Evolutionary conservation across 1,140 invertebrate genomes (phyloP), one percentile per base, ranked within the genome.

Genomic region (Apis dorsata): DNA sequence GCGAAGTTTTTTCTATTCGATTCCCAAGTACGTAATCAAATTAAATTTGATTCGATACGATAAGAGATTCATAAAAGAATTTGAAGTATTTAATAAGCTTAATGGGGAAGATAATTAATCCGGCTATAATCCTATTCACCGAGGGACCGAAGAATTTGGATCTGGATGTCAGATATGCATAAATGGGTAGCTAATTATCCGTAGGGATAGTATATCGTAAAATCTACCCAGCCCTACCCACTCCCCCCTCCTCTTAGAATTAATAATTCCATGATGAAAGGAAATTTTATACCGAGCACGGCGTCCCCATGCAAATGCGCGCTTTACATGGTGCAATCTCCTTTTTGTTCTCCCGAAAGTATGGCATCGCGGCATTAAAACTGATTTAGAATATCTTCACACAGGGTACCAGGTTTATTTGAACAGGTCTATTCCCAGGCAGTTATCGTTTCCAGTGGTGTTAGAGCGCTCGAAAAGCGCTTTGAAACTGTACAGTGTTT

Each of bases 401-500:
- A 69, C 11, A 17, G 44, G 13, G 68, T 21, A n/a, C n/a, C 21
- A 34, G 34, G 44, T 70, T 70, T 65, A 65, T 51, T 49, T 34
- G n/a, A 51, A 34, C 49, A 44, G 5, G 68, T 51, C 44, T 19
- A 49, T 51, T 51, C 44, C 15, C n/a, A 44, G 68, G 49, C 49
- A 70, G 21, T 70, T 51, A 70, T 70, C 68, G 68, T 70, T n/a
- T 70, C 13, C 68, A 70, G 12, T 24, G 68, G 21, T 70, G 44
- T 51, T 70, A 53, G n/a, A 65, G 49, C 28, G 51, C 21, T 17
- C 21, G 68, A 70, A 49, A 49, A 34, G 34, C 34, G 49, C 68
- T 70, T 70, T 17, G 68, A 51, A 49, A 24, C 21, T 70, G n/a
- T 51, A 24, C 49, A 70, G 11, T 70, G 68, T 70, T 70, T 49